phyloP scores from a whole-genome alignment of 2,888 invertebrate species.

The Congeria kusceri region DNA sequence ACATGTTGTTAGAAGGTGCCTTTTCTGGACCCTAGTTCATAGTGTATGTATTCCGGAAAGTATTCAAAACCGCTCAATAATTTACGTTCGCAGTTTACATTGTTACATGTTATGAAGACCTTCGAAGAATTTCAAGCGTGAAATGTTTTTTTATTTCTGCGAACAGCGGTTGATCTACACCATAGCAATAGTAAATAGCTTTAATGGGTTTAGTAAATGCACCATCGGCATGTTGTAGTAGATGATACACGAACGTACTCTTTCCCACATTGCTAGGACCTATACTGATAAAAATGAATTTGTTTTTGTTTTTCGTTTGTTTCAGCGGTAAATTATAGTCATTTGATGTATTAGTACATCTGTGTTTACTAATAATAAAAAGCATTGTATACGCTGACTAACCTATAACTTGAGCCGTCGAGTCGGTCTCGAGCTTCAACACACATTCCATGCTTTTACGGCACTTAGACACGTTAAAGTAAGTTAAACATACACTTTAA shows the following conservation, averaged over 20 bases:
- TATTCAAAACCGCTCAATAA: no score
- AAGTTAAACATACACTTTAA: neutral
- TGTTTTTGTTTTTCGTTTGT: no score
- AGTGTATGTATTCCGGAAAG: no score
- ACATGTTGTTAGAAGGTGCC: no score
- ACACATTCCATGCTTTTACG: neutral
- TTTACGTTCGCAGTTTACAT: no score
- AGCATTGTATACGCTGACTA: no score
- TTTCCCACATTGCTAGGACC: neutral
- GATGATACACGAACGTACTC: neutral
- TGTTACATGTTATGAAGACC: no score
- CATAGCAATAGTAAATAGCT: neutral
- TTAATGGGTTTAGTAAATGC: slow-evolving; percentile 3
- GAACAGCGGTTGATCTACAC: neutral
- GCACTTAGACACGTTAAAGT: neutral
- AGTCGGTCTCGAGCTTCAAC: neutral
- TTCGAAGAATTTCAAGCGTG: neutral
- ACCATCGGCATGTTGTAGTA: neutral
- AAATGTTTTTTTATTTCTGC: neutral
- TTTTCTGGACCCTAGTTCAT: no score
- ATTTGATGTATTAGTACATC: no score
- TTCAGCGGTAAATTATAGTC: no score
- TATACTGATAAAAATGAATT: no score
- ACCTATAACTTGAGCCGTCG: neutral
- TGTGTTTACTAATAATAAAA: no score